Base-by-base conservation (phyloP, 2,888 invertebrate genomes). In the Cyaniris semiargus region DNA sequence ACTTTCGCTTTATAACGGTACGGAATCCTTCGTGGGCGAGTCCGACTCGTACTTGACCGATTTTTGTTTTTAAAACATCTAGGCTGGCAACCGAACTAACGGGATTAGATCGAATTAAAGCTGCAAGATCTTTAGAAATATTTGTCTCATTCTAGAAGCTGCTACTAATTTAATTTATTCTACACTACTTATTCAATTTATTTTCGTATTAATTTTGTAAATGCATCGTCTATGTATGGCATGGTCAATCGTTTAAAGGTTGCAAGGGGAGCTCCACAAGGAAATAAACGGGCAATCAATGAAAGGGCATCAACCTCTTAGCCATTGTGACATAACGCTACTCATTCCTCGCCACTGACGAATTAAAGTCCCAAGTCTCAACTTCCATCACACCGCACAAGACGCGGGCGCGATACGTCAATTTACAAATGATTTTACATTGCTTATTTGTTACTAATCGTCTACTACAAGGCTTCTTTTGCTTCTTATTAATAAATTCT, bases 251-350 rank as follows among this genome's bases (percentile, higher is more conserved):
- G 74, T 31, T 48, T 27, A 74, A 72, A 74, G 74, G 74, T 74
- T 53, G 53, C 23, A 74, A 53, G 44, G 72, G 74, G 48, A 70
- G 70, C 77, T 58, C n/a, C 58, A 76, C 78, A 58, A 76, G 76
- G 75, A 70, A 80, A 58, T 66, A 66, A 78, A 71, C 70, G 60
- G 77, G 70, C 77, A 78, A 79, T 78, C 77, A 79, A 78, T 76
- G 77, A 78, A 80, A 79, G 79, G 79, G 77, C 81, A 78, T 78
- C 79, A 81, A 81, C 83, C 81, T 78, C 76, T 76, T 70, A 77
- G 80, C 79, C 78, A 66, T 66, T 80, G 80, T 79, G 89, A 88
- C 89, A 88, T 88, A 88, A 87, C 85, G 84, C 83, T 44, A 56
- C 75, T 78, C 76, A 75, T 72, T 75, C 34, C 75, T 75, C 76